These are phyloP conservation scores for Antedon mediterranea DNA, from an alignment of 53 echinoderm and acorn worm species.

Conservation along the genomic window DNA sequence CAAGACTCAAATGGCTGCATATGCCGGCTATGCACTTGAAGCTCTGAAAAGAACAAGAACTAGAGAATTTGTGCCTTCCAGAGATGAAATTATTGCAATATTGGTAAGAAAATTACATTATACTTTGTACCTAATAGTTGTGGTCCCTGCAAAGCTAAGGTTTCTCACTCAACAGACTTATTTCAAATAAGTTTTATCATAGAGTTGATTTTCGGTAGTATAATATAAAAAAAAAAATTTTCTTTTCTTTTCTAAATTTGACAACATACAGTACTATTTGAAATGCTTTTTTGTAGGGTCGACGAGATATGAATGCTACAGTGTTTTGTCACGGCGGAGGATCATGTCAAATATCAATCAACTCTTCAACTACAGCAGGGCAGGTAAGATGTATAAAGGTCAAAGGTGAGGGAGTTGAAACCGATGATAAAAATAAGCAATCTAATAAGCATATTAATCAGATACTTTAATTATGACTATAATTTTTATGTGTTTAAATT, in stretches of 20 bases:
- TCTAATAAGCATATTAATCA: not conserved
- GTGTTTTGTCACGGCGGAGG: slow-evolving; percentile 88
- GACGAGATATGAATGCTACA: slow-evolving; percentile 84
- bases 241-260: too few species aligned
- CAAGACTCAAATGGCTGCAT: slow-evolving; percentile 79
- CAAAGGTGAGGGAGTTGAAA: too few species aligned
- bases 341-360: slow-evolving; percentile 89
- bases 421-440: not conserved
- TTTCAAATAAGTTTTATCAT: too few species aligned
- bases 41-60: slow-evolving; percentile 80
- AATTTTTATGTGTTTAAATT: too few species aligned
- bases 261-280: not conserved
- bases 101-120: too few species aligned
- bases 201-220: too few species aligned
- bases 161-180: too few species aligned
- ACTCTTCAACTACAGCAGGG: slow-evolving; percentile 89
- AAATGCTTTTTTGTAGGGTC: slow-evolving; percentile 35
- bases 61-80: slow-evolving; percentile 90
- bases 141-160: too few species aligned
- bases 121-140: too few species aligned
- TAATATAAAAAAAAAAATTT: too few species aligned
- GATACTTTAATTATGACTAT: too few species aligned
- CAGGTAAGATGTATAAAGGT: slow-evolving; percentile 43
- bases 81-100: slow-evolving; percentile 80
- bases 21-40: slow-evolving; percentile 80